Percentiles rank a stretch among this genome's conserved stretches.
Conservation (phyloP, 1,140 invertebrate genomes). For the Drosophila erecta region DNA sequence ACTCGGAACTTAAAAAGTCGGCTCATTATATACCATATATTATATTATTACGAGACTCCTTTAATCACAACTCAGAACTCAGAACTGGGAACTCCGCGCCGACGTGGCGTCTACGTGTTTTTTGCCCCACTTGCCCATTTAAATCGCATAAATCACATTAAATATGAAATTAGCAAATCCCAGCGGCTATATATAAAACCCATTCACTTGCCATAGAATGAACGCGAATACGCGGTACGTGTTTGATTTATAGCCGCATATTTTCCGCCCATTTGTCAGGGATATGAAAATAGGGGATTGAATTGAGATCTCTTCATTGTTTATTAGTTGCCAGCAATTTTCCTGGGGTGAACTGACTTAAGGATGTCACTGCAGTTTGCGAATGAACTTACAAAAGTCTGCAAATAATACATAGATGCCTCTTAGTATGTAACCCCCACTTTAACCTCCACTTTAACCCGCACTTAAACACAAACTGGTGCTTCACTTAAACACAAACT, state of each 20-base stretch:
- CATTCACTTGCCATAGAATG: conserved; percentile 7
- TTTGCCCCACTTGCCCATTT: conserved; percentile 41
- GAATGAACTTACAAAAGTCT: too few species aligned
- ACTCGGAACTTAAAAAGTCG: conserved; percentile 1
- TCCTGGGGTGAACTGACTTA: too few species aligned
- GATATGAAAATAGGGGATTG: neutral
- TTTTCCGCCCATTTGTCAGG: conserved; percentile 55
- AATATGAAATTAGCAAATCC: conserved; percentile 39
- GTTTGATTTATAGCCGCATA: conserved; percentile 53
- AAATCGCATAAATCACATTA: conserved; percentile 70
- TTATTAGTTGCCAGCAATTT: neutral
- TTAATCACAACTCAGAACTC: neutral
- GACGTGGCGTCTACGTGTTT: conserved; percentile 35
- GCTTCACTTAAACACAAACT: neutral
- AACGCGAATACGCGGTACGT: neutral
- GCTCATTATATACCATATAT: conserved; percentile 41
- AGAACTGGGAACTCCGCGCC: conserved; percentile 18
- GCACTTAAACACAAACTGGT: neutral
- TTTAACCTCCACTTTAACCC: too few species aligned
- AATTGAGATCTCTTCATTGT: neutral
- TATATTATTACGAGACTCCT: neutral
- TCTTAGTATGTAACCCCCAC: too few species aligned
- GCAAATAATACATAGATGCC: too few species aligned
- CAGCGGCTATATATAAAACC: conserved; percentile 23
- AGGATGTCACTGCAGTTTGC: too few species aligned